Percentiles rank a stretch among this genome's conserved stretches.
Evolutionary conservation across 1,140 invertebrate genomes (phyloP).

Genomic region (Papilio helenus): DNA sequence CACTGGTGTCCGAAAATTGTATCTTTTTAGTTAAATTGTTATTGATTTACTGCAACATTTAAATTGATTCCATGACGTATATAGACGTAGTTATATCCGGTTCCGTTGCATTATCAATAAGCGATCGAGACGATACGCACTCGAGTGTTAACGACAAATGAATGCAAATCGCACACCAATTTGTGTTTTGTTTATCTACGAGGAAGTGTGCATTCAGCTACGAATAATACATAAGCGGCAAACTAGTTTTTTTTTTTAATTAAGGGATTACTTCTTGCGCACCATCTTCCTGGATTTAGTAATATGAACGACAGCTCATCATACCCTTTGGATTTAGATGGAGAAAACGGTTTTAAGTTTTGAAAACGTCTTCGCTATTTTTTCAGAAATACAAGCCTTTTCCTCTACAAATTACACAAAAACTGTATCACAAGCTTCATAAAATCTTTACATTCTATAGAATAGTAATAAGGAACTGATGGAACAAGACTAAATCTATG

Average conservation of each 20-base stretch:
- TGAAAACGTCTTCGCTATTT: no score
- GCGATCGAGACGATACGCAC: slow-evolving; percentile 1
- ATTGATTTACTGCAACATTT: background rate
- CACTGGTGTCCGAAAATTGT: background rate
- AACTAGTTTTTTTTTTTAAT: background rate
- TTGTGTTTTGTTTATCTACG: background rate
- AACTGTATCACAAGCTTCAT: background rate
- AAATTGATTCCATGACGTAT: background rate
- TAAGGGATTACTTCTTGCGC: no score
- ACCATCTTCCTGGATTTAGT: no score
- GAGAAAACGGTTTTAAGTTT: no score
- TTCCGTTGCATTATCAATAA: slow-evolving; percentile 21
- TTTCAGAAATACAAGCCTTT: background rate
- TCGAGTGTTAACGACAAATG: slow-evolving; percentile 24
- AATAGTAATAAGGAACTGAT: background rate
- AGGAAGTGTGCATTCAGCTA: background rate
- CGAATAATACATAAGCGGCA: background rate
- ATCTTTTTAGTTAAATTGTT: background rate
- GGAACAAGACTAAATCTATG: background rate
- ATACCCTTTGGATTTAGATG: no score
- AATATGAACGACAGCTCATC: no score
- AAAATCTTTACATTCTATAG: background rate
- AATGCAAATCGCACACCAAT: slow-evolving; percentile 29
- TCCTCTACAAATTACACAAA: background rate
- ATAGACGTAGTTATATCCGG: slow-evolving; percentile 9